Percentiles rank a stretch among this genome's conserved stretches.
Conservation (phyloP, 2,797 vertebrate genomes). For the Myiotriccus ornatus region DNA sequence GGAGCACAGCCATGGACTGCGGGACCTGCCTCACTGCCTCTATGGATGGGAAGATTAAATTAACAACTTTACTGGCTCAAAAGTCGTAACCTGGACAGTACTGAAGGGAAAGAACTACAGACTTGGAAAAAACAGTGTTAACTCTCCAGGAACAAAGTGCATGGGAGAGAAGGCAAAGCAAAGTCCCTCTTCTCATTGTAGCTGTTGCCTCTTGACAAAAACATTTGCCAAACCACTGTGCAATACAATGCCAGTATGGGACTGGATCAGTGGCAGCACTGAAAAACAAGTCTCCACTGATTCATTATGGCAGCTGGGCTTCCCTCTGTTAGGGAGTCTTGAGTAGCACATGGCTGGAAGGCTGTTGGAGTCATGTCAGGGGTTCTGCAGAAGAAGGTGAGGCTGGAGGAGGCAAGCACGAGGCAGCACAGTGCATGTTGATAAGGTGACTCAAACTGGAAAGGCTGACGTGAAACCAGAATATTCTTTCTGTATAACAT, state of each 20-base stretch:
- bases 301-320: neutral
- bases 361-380: neutral
- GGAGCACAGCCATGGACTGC: constrained; percentile 95
- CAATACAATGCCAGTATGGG: neutral
- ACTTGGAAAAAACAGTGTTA: neutral
- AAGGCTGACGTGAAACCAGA: neutral
- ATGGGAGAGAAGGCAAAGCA: neutral
- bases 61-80: constrained; percentile 93
- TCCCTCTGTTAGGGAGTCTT: neutral
- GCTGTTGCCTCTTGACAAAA: constrained; percentile 26
- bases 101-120: neutral
- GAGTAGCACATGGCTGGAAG: neutral
- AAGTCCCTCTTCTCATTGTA: constrained; percentile 4
- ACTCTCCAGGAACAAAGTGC: constrained; percentile 1
- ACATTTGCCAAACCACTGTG: constrained; percentile 39
- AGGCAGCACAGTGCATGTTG: neutral
- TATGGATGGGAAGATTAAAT: constrained; percentile 96
- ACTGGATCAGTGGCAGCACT: neutral
- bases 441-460: neutral
- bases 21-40: constrained; percentile 95
- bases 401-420: neutral
- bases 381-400: neutral
- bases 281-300: neutral
- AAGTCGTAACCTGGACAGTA: constrained; percentile 75
- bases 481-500: neutral